phyloP scores from a whole-genome alignment of 2,888 invertebrate species.

The Tipula helvola region DNA sequence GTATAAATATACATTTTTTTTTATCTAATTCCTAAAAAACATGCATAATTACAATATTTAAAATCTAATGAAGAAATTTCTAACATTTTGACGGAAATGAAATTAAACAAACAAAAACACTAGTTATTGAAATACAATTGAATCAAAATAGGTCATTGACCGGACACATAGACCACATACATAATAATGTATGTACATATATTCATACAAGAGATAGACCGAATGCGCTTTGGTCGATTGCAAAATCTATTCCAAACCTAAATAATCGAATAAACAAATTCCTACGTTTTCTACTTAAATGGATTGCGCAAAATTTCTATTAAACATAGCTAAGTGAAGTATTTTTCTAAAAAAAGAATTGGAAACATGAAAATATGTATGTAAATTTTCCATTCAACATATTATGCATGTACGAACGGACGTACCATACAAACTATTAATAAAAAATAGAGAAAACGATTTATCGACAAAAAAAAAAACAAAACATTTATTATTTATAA shows the following conservation, averaged over 20 bases:
- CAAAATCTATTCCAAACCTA: neutral
- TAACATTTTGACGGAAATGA: neutral
- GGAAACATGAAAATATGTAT: neutral
- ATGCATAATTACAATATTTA: neutral
- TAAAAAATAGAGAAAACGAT: neutral
- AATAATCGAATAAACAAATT: neutral
- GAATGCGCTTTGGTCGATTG: neutral
- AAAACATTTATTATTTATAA: neutral
- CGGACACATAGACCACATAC: neutral
- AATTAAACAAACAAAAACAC: neutral
- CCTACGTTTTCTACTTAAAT: neutral
- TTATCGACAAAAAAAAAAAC: neutral
- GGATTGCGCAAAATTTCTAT: slow-evolving; percentile 4
- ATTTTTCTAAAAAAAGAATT: neutral
- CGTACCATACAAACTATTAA: neutral
- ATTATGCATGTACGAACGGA: neutral
- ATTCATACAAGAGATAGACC: neutral
- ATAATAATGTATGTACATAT: no score
- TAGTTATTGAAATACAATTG: neutral
- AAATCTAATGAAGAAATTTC: neutral
- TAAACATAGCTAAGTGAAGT: neutral
- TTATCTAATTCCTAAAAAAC: neutral
- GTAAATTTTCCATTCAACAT: neutral
- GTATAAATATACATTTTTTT: neutral
- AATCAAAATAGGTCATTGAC: neutral